Percentiles rank a stretch among this genome's conserved stretches.
phyloP scores from a whole-genome alignment of 2,888 invertebrate genomes.

The Rhingia rostrata region DNA sequence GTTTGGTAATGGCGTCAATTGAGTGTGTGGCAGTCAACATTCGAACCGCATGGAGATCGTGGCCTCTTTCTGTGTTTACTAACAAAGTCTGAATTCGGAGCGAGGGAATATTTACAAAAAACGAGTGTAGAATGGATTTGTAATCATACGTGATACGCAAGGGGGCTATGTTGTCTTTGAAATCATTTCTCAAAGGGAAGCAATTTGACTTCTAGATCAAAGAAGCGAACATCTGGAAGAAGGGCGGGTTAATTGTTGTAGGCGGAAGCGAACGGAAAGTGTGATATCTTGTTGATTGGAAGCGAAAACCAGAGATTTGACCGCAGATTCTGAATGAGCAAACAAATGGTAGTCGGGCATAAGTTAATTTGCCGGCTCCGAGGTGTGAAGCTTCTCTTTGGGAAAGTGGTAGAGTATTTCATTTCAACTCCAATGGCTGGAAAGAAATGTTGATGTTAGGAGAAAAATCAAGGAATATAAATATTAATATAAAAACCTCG shows the following conservation, averaged over 20 bases:
- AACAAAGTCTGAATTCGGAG: slow-evolving; percentile 16
- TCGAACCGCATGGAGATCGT: slow-evolving; percentile 26
- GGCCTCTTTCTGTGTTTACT: slow-evolving; percentile 42
- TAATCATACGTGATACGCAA: slow-evolving; percentile 23
- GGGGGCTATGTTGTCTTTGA: slow-evolving; percentile 26
- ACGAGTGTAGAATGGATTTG: slow-evolving; percentile 31
- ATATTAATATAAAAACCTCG: no score
- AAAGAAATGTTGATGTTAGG: no score
- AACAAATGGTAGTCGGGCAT: no score
- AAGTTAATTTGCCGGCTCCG: no score
- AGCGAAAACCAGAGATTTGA: no score
- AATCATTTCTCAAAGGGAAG: slow-evolving; percentile 38
- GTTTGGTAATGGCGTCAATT: slow-evolving; percentile 50
- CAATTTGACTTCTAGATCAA: slow-evolving; percentile 5
- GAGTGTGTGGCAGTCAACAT: slow-evolving; percentile 32
- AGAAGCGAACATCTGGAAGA: slow-evolving; percentile 24
- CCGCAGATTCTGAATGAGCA: no score
- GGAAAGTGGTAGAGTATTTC: no score
- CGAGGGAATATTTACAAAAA: slow-evolving; percentile 43
- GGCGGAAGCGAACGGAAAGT: background rate
- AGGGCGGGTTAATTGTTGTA: background rate
- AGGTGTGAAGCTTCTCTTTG: no score
- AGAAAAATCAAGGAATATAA: no score
- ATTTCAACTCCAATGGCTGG: no score
- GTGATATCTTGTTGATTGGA: background rate